phyloP scores from a whole-genome alignment of 1,140 invertebrate species.

The Lepidostoma basale region DNA sequence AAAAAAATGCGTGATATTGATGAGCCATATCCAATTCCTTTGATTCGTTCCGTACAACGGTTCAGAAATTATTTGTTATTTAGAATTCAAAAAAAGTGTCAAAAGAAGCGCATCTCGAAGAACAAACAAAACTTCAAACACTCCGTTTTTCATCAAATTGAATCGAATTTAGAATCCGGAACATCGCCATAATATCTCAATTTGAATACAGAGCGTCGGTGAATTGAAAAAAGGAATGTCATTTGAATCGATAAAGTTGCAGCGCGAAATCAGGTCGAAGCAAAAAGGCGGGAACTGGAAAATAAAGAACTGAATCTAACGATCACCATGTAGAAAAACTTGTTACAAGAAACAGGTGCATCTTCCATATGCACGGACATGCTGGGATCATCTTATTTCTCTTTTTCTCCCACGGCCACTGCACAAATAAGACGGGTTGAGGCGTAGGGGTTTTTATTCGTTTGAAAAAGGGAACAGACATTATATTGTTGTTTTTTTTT shows the following conservation, averaged over 20 bases:
- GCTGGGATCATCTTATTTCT: neutral
- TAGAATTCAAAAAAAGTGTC: too few species aligned
- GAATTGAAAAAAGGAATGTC: constrained; percentile 5
- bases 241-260: neutral
- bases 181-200: constrained; percentile 4
- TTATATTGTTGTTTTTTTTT: constrained; percentile 17
- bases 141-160: neutral
- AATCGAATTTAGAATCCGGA: constrained; percentile 1
- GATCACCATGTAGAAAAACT: constrained; percentile 33
- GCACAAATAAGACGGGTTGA: constrained; percentile 17
- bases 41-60: too few species aligned
- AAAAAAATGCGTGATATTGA: too few species aligned
- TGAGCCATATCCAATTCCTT: too few species aligned
- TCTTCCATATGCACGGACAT: constrained; percentile 11
- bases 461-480: constrained; percentile 4
- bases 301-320: neutral
- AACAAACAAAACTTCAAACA: neutral
- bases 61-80: too few species aligned
- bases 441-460: neutral
- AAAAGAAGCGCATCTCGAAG: neutral
- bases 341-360: constrained; percentile 37
- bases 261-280: neutral
- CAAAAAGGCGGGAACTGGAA: neutral
- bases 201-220: neutral
- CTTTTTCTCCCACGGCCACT: constrained; percentile 1